Conservation (phyloP, 2,888 invertebrate genomes). For the Trachelus stipa region DNA sequence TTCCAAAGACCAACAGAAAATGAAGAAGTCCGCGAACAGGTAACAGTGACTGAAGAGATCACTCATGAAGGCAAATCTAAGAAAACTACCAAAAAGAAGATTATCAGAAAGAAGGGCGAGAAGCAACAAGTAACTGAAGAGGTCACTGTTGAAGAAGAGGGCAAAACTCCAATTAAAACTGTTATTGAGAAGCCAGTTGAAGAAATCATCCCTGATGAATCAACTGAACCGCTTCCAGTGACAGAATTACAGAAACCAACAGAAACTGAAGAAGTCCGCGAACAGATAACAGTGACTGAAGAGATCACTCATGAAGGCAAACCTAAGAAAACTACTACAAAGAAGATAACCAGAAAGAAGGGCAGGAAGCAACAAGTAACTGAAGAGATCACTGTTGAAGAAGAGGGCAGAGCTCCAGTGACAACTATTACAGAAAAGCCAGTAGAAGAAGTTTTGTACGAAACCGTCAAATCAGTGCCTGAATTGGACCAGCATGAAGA, state of each 20-base stretch:
- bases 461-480: not conserved
- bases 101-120: constrained; percentile 55
- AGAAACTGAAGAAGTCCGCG: constrained; percentile 22
- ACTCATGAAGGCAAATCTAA: constrained; percentile 62
- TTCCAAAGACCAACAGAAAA: constrained; percentile 1
- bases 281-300: constrained; percentile 40
- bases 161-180: constrained; percentile 57
- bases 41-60: constrained; percentile 41
- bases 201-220: constrained; percentile 38
- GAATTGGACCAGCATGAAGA: constrained; percentile 9
- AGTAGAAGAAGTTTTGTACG: constrained; percentile 26
- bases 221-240: constrained; percentile 35
- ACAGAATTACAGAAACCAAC: constrained; percentile 31
- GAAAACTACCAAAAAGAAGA: constrained; percentile 57
- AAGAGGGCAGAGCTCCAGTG: constrained; percentile 48
- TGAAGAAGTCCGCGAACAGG: constrained; percentile 23
- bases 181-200: constrained; percentile 52
- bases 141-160: not conserved
- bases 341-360: constrained; percentile 32
- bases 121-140: constrained; percentile 50
- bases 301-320: constrained; percentile 59
- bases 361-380: constrained; percentile 48
- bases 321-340: constrained; percentile 60
- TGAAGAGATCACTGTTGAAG: constrained; percentile 32
- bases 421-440: constrained; percentile 58